Base-by-base conservation (phyloP, 1,140 invertebrate species). In the Fopius arisanus region DNA sequence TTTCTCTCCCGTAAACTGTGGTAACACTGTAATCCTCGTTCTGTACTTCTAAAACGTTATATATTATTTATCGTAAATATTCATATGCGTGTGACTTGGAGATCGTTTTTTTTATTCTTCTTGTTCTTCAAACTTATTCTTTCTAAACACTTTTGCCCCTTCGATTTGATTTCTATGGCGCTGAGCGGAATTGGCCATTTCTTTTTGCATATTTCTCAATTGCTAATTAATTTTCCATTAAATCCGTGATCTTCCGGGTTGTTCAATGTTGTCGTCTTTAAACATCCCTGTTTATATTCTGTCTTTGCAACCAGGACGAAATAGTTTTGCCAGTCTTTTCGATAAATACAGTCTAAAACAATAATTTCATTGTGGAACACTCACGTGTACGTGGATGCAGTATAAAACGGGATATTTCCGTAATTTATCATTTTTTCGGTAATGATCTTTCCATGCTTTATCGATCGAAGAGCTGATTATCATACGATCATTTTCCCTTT, bases 21-120 rank as follows among this genome's bases (percentile, higher is more conserved):
- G 77, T 81, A 81, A 78, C 75, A 79, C 73, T 77, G 78, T 77
- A 80, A 59, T 72, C 73, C 71, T 77, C 43, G 7, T 48, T 48
- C 43, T 77, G 76, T 76, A 75, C 72, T 74, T 77, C 75, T 79
- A 81, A 76, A 77, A 80, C 16, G 75, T 72, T 77, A 76, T 73
- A 75, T 74, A 65, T 31, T 65, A 65, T 65, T 65, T 75, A 75
- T 70, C 40, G 33, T 74, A 77, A 78, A 75, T 77, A 75, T 75
- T 62, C 79, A 78, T 78, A 78, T 72, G 76, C 74, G 72, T 75
- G 69, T 74, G 76, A 77, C 75, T 76, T 74, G 73, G 73, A 68
- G 73, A 77, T 67, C 68, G 73, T 54, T 74, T 26, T n/a, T 65
- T 65, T 48, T 59, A 48, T 14, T 28, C 29, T 43, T 29, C 10